Conservation (phyloP, 2,797 vertebrate genomes). For the Microhierax caerulescens region DNA sequence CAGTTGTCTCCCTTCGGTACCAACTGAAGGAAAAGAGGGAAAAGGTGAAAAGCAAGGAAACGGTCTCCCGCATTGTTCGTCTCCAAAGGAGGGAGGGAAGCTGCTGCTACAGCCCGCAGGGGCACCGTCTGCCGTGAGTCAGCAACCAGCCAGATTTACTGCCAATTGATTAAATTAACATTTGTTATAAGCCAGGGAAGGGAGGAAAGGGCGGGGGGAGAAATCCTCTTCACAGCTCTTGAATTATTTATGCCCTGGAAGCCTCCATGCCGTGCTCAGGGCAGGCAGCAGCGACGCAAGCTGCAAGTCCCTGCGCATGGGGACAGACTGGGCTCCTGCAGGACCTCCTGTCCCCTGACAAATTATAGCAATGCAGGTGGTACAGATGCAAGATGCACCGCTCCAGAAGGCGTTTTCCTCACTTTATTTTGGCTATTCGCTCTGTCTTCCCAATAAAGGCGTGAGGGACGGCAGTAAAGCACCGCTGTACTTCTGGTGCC, state of each 20-base stretch:
- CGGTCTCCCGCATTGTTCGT: slow-evolving; percentile 50
- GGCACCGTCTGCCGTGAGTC: slow-evolving; percentile 88
- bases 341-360: not conserved
- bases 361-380: not conserved
- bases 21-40: slow-evolving; percentile 5
- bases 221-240: slow-evolving; percentile 72
- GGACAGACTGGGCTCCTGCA: not conserved
- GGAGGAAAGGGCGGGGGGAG: slow-evolving; percentile 23
- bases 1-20: not conserved
- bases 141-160: slow-evolving; percentile 89
- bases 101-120: slow-evolving; percentile 77
- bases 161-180: slow-evolving; percentile 94
- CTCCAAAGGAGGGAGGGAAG: slow-evolving; percentile 81
- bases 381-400: not conserved
- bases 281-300: slow-evolving; percentile 6
- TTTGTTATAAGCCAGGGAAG: slow-evolving; percentile 84
- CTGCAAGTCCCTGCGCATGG: not conserved
- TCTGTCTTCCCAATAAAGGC: not conserved
- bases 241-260: slow-evolving; percentile 84
- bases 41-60: slow-evolving; percentile 48
- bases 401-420: slow-evolving; percentile 16
- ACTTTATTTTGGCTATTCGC: not conserved
- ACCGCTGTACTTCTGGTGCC: not conserved
- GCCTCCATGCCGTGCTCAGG: slow-evolving; percentile 41
- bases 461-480: not conserved